Base-by-base conservation (phyloP, 1,140 invertebrate species). In the Halyomorpha halys region DNA sequence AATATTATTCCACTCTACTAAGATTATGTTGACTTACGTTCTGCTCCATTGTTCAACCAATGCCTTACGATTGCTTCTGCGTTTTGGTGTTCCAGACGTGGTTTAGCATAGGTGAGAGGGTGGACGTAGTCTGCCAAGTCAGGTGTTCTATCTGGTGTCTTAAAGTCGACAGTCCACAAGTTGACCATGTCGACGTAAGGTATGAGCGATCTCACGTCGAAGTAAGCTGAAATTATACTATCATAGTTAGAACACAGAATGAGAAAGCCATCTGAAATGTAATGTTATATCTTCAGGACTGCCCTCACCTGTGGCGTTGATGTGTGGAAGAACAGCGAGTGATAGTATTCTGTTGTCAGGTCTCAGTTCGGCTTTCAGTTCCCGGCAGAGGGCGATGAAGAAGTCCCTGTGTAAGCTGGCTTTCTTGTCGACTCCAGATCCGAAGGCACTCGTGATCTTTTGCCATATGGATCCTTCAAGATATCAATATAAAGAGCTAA, bases 111-210 rank as follows among this genome's bases (percentile, higher is more conserved):
- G 69, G 87, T 87, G 34, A 86, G 77, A 1, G 87, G 87, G 0
- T 86, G 78, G 4, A 85, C 76, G 70, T 82, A 89, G 70, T 90
- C 87, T 19, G 84, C 86, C 68, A 87, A 83, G 69, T 88, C 85
- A 1, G 83, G 81, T 70, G 84, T 86, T 11, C 87, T 78, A 61
- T 83, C 79, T 0, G 87, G 83, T 0, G 85, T 91, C 68, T 83
- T 79, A 73, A 85, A 89, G 73, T 94, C 90, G 66, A 86, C 92
- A 0, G 87, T 78, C 70, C 87, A 80, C 8, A 94, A 70, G 66
- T 89, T 89, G 16, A 94, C 81, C 60, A 86, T 84, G 67, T 94
- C 90, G 25, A 94, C 73, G 69, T 86, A 79, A 34, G 84, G 83
- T 45, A 83, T 80, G 47, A 94, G 73, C 3, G 81, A 75, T 13